Conservation (phyloP, 2,888 invertebrate species). For the Stenodema calcarata region DNA sequence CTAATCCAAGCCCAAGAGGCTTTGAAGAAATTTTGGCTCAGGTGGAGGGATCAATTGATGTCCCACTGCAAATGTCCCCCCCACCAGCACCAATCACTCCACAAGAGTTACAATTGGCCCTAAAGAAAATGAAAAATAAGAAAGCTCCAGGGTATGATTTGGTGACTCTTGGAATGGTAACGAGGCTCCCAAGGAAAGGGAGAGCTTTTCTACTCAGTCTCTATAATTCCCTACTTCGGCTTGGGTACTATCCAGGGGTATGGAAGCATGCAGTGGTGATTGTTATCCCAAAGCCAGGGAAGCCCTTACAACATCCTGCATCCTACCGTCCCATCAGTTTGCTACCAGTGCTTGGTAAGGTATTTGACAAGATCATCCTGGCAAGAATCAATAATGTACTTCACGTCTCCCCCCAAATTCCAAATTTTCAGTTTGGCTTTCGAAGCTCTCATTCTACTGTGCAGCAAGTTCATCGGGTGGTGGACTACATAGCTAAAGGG, state of each 20-base stretch:
- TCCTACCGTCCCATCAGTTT: neutral
- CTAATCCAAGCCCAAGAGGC: no score
- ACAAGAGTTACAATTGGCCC: no score
- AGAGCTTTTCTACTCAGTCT: no score
- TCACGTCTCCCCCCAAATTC: neutral
- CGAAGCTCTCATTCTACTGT: slow-evolving; percentile 48
- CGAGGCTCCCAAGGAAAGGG: no score
- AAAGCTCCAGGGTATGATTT: no score
- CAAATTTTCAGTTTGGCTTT: slow-evolving; percentile 51
- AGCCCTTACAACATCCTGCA: neutral
- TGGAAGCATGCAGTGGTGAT: neutral
- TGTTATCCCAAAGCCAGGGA: neutral
- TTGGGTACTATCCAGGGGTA: neutral
- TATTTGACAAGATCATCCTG: neutral
- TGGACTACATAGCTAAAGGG: neutral
- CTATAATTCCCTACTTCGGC: neutral
- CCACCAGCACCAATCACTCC: no score
- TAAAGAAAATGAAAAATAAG: no score
- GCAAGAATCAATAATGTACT: neutral
- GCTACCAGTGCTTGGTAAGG: neutral
- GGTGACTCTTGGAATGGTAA: no score
- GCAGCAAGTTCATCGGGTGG: slow-evolving; percentile 51
- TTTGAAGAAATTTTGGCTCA: no score
- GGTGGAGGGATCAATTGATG: no score
- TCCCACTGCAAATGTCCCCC: no score